Conservation (phyloP, 2,888 invertebrate genomes). For the Chydorus sphaericus region DNA sequence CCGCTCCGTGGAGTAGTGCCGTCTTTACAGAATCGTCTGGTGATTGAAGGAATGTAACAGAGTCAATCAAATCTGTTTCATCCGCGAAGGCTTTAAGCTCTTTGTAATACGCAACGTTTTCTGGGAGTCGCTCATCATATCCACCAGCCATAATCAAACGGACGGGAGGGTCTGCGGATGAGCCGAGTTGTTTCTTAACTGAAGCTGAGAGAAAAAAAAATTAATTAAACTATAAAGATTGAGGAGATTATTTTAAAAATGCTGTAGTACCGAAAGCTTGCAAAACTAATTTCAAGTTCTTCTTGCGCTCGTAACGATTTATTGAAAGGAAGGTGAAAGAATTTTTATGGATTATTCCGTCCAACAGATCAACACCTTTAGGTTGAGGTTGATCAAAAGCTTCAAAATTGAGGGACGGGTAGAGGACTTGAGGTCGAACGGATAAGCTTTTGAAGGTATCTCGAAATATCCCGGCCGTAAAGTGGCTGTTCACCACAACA, state of each 20-base stretch:
- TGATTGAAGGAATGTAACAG: constrained; percentile 71
- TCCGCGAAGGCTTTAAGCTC: constrained; percentile 54
- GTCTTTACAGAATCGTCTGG: constrained; percentile 74
- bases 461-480: constrained; percentile 76
- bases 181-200: neutral
- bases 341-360: no score
- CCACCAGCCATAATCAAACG: constrained; percentile 90
- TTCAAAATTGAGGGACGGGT: constrained; percentile 81
- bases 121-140: constrained; percentile 71
- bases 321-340: constrained; percentile 65
- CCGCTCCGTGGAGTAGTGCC: constrained; percentile 55
- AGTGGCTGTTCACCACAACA: constrained; percentile 88
- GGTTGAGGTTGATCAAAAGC: constrained; percentile 45
- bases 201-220: neutral
- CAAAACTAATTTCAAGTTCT: constrained; percentile 77
- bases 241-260: neutral
- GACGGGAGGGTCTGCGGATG: constrained; percentile 28
- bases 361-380: constrained; percentile 33
- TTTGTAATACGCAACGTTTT: constrained; percentile 71
- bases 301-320: constrained; percentile 94
- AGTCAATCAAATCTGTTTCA: constrained; percentile 47
- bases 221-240: neutral
- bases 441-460: constrained; percentile 63
- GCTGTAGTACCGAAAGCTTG: constrained; percentile 50
- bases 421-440: constrained; percentile 63